Conservation (phyloP, 2,113 vertebrate species). For the Ellobius talpinus region DNA sequence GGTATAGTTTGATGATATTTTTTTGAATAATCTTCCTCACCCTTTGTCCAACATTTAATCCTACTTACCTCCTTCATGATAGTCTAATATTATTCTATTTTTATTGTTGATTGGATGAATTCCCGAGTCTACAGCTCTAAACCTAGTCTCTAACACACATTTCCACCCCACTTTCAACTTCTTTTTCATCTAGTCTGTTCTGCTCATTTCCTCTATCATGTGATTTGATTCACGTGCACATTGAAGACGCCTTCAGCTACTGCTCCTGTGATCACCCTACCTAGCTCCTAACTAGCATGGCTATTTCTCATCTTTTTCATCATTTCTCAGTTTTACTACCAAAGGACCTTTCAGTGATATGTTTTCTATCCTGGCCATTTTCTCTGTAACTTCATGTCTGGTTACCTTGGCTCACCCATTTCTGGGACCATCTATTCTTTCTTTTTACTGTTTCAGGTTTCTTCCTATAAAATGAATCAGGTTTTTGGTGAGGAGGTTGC, state of each 20-base stretch:
- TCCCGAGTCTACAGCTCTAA: background rate
- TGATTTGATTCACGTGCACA: background rate
- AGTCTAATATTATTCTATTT: background rate
- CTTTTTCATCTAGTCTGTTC: background rate
- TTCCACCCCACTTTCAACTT: background rate
- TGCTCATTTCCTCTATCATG: background rate
- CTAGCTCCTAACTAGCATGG: background rate
- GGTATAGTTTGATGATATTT: background rate
- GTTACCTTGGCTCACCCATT: background rate
- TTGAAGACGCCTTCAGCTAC: background rate
- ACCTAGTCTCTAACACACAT: background rate
- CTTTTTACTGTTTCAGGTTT: background rate
- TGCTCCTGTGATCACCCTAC: background rate
- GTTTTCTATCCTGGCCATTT: background rate
- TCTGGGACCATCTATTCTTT: background rate
- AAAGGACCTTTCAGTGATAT: background rate
- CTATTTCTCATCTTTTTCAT: background rate
- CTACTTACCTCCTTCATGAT: too few species aligned
- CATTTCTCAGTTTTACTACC: background rate
- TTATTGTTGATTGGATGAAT: background rate
- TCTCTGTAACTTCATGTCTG: background rate
- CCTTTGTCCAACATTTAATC: background rate
- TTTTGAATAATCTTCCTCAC: background rate
- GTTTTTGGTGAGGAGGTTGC: background rate
- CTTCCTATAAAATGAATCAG: background rate